phyloP scores from a whole-genome alignment of 2,888 invertebrate species.

The Timema cristinae region DNA sequence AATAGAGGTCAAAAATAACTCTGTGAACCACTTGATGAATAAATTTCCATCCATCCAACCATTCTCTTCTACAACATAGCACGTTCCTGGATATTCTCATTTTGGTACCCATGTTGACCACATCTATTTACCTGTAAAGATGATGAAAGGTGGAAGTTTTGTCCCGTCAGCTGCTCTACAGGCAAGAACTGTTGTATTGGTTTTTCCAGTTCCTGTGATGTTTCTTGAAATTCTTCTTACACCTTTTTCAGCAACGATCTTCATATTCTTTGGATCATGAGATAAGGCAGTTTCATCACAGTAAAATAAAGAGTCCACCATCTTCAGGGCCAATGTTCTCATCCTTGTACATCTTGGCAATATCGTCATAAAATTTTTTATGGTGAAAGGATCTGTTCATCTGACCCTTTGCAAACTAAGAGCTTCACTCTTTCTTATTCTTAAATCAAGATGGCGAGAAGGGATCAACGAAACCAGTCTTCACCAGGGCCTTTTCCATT shows the following conservation, averaged over 20 bases:
- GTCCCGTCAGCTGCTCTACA: background rate
- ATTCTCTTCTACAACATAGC: background rate
- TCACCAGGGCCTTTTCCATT: too few relatives aligned
- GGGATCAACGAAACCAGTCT: too few relatives aligned
- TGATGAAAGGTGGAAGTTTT: background rate
- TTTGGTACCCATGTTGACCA: background rate
- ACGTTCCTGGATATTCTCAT: background rate
- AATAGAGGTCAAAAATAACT: background rate
- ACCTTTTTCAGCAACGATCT: constrained; percentile 8
- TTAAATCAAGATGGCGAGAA: too few relatives aligned
- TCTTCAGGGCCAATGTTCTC: constrained; percentile 1
- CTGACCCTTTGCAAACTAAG: too few relatives aligned
- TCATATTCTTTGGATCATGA: constrained; percentile 7
- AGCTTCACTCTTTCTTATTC: too few relatives aligned
- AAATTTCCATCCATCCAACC: constrained; percentile 12
- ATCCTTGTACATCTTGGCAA: background rate
- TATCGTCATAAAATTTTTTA: background rate
- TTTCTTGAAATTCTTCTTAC: constrained; percentile 6
- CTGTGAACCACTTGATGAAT: background rate
- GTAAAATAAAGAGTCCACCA: background rate
- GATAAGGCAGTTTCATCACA: constrained; percentile 1
- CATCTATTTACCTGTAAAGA: background rate
- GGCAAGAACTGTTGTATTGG: background rate
- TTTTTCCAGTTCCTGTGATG: background rate
- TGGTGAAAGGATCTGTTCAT: too few relatives aligned